These are phyloP conservation scores for Delia radicum DNA, from an alignment of 1,140 invertebrate species.

Conservation along the genomic window DNA sequence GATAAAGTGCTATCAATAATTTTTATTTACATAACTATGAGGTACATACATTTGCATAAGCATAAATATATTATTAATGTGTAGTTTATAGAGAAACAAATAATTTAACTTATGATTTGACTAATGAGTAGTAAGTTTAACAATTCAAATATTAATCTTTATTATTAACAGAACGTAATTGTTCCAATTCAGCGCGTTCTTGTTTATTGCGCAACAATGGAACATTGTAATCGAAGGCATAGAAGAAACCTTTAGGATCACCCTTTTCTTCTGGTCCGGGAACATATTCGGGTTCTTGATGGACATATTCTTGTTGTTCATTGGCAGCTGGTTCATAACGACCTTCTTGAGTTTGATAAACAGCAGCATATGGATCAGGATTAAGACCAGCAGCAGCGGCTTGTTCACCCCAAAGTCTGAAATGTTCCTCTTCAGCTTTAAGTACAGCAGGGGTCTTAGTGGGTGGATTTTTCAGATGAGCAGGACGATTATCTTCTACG, in stretches of 20 bases:
- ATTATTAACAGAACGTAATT: slow-evolving; percentile 45
- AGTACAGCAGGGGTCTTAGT: slow-evolving; percentile 63
- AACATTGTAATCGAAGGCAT: slow-evolving; percentile 66
- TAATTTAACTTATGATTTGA: neutral
- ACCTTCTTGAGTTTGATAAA: slow-evolving; percentile 47
- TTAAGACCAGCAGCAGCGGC: slow-evolving; percentile 59
- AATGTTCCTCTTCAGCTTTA: slow-evolving; percentile 63
- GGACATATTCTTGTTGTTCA: slow-evolving; percentile 43
- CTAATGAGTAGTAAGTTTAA: neutral
- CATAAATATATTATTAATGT: slow-evolving; percentile 5
- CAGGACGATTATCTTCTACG: slow-evolving; percentile 66
- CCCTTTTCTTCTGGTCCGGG: slow-evolving; percentile 57
- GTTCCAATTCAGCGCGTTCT: slow-evolving; percentile 49
- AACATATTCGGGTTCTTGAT: slow-evolving; percentile 45
- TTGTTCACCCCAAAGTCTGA: slow-evolving; percentile 64
- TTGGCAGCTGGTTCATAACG: slow-evolving; percentile 43
- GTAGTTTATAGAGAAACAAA: neutral
- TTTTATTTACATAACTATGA: slow-evolving; percentile 18
- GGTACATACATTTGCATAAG: slow-evolving; percentile 19
- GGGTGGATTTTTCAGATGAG: slow-evolving; percentile 60
- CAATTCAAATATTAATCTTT: slow-evolving; percentile 39
- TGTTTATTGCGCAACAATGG: slow-evolving; percentile 53
- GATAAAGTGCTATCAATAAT: neutral
- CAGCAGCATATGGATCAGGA: slow-evolving; percentile 56
- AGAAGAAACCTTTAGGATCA: slow-evolving; percentile 69